These are phyloP conservation scores for Mungos mungo DNA, from an alignment of 2,113 vertebrate species.

Conservation along the genomic window DNA sequence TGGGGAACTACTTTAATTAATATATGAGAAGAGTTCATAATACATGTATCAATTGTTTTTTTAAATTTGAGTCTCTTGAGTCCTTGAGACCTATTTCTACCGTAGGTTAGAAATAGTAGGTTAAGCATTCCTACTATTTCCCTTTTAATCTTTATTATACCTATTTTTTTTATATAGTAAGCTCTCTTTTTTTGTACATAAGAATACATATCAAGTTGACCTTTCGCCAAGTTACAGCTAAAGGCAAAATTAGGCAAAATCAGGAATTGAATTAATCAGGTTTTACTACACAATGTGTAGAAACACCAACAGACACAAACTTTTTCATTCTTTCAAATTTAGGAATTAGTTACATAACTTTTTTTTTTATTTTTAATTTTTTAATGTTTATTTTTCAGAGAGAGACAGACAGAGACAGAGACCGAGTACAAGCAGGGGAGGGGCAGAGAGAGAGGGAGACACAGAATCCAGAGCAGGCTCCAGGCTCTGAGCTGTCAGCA, in stretches of 20 bases:
- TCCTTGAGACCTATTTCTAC: slow-evolving; percentile 60
- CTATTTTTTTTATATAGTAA: slow-evolving; percentile 44
- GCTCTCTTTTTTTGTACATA: background rate
- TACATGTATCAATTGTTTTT: slow-evolving; percentile 58
- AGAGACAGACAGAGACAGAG: too few species aligned
- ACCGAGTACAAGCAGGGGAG: too few species aligned
- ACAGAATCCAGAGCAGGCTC: too few species aligned
- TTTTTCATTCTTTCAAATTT: background rate
- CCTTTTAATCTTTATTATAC: slow-evolving; percentile 52
- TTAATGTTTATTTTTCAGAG: too few species aligned
- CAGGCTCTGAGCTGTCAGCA: too few species aligned
- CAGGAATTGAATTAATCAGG: slow-evolving; percentile 26
- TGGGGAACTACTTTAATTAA: slow-evolving; percentile 59
- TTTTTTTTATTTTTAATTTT: too few species aligned
- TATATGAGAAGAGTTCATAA: slow-evolving; percentile 60
- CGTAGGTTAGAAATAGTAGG: slow-evolving; percentile 44
- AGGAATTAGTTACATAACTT: background rate
- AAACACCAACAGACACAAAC: background rate
- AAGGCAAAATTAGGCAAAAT: slow-evolving; percentile 33
- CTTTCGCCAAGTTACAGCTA: slow-evolving; percentile 45
- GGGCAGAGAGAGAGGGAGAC: too few species aligned
- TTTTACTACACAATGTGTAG: background rate
- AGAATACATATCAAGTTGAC: slow-evolving; percentile 61
- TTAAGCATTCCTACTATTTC: slow-evolving; percentile 10
- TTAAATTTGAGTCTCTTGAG: slow-evolving; percentile 63